phyloP scores from a whole-genome alignment of 1,140 invertebrate genomes.

The Trichonephila clavata region DNA sequence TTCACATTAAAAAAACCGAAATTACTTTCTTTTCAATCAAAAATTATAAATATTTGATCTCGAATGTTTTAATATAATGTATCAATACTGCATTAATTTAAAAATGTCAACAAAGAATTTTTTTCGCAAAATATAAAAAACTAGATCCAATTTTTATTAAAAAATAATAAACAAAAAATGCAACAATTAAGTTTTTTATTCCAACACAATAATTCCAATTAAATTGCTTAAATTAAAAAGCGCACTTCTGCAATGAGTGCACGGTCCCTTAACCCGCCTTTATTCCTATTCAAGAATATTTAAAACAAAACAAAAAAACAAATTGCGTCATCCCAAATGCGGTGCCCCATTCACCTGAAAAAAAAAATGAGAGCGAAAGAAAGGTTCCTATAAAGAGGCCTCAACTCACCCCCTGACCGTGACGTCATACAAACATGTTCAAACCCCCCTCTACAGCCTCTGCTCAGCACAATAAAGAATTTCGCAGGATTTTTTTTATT shows the following conservation, averaged over 20 bases:
- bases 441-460: conserved; percentile 7
- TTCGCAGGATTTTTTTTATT: conserved; percentile 43
- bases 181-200: too few relatives aligned
- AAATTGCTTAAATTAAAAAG: background rate
- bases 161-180: too few relatives aligned
- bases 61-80: too few relatives aligned
- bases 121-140: too few relatives aligned
- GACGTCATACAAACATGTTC: conserved; percentile 67
- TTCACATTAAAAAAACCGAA: too few relatives aligned
- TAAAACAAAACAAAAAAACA: conserved; percentile 75
- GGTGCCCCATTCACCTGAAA: conserved; percentile 72
- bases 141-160: too few relatives aligned
- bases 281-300: conserved; percentile 69
- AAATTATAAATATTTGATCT: too few relatives aligned
- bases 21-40: too few relatives aligned
- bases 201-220: too few relatives aligned
- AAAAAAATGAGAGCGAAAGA: conserved; percentile 47
- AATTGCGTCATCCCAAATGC: conserved; percentile 72
- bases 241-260: background rate
- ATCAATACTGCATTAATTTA: too few relatives aligned
- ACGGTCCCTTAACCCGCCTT: background rate
- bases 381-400: conserved; percentile 56
- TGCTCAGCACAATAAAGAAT: conserved; percentile 64
- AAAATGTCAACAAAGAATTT: too few relatives aligned
- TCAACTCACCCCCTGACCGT: conserved; percentile 46